A percentile compares a stretch with the other conserved stretches of the same genome.
These are phyloP conservation scores for Ascidia mentula DNA, from an alignment of 23 tunicate genomes.

Conservation along the genomic window DNA sequence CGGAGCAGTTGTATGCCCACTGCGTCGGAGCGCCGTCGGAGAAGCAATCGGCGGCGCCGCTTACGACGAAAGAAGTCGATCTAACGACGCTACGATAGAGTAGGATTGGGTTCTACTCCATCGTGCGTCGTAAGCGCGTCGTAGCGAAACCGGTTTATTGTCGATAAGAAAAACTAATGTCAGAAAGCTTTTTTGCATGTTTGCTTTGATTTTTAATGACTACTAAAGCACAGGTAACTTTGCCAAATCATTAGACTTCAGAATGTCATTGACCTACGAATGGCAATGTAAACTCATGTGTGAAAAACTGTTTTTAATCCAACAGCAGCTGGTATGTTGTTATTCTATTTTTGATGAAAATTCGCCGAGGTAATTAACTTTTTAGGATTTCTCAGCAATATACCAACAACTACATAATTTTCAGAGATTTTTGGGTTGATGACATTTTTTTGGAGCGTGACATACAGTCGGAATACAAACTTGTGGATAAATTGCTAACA, in stretches of 20 bases:
- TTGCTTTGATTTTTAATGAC: no score
- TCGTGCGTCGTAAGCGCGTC: conserved; percentile 10
- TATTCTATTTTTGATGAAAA: background rate
- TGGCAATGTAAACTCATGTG: background rate
- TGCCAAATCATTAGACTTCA: no score
- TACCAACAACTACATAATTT: background rate
- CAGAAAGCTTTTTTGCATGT: no score
- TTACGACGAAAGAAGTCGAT: conserved; percentile 11
- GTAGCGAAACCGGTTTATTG: no score
- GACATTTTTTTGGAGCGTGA: conserved; percentile 11
- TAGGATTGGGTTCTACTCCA: conserved; percentile 9
- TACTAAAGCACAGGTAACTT: background rate
- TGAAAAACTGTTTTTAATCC: conserved; percentile 8
- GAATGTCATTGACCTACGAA: conserved; percentile 2
- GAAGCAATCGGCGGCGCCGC: background rate
- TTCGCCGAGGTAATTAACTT: background rate
- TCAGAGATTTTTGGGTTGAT: conserved; percentile 15
- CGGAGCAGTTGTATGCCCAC: no score
- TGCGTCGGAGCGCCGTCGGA: background rate
- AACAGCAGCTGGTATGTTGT: background rate
- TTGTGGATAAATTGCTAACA: conserved; percentile 12
- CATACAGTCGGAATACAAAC: conserved; percentile 10
- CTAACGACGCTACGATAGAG: conserved; percentile 2
- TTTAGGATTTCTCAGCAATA: background rate
- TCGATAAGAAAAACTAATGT: no score